Base-by-base conservation (phyloP, 2,888 invertebrate genomes). In the Phorcus lineatus region DNA sequence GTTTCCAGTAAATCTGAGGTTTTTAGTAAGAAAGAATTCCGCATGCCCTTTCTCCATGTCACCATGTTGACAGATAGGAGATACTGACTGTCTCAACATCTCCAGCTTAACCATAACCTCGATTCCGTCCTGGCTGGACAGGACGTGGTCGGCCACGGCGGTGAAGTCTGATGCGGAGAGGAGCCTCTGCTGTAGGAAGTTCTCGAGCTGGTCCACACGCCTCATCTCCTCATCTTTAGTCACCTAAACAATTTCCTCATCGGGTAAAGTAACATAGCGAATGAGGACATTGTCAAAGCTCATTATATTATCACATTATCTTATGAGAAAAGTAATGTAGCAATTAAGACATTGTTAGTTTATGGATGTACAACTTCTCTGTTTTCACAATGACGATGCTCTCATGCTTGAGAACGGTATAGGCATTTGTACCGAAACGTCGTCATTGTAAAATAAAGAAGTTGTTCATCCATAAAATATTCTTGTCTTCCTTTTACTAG, bases 21-120 rank as follows among this genome's bases (percentile, higher is more conserved):
- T 79, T 55, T 67, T 74, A 9, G 74, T 62, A 24, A 82, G 19
- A 22, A 82, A 66, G 67, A 82, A 82, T 19, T 82, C 77, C 13
- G 79, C 74, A n/a, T 55, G 67, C 16, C 36, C 66, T 24, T 77
- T 36, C 22, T 77, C 22, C 17, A 80, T 52, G 28, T 77, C 54
- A 1, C 47, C 19, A 24, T 74, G 54, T 53, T 77, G 24, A 16
- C 70, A 54, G 6, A 80, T 31, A 0, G 57, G 55, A 7, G 70
- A 55, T 19, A 77, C 40, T 6, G 80, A 40, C n/a, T 78, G 77
- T 17, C 70, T 54, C 24, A 80, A 57, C 52, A 80, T 47, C 16
- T 80, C 80, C 9, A 66, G 54, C 55, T 77, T 66, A 31, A 66
- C 19, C 57, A 80, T 28, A 6, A 80, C 47, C 13, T 28, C 47